phyloP scores from a whole-genome alignment of 2,113 vertebrate species.

The Casuarius casuarius region DNA sequence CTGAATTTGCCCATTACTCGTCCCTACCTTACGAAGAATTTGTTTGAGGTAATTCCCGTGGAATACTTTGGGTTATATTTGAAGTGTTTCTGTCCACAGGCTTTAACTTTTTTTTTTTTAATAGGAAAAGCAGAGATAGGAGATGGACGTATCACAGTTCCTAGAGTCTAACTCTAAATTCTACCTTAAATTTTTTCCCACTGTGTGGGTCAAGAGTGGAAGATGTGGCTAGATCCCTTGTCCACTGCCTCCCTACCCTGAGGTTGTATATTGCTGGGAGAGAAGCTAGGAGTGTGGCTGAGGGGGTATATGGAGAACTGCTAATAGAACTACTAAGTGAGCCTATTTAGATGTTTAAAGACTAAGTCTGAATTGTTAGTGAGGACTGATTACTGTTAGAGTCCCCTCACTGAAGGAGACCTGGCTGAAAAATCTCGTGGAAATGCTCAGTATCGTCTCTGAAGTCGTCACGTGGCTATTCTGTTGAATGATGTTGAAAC shows the following conservation, averaged over 20 bases:
- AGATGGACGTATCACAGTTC: neutral
- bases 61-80: neutral
- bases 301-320: neutral
- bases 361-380: neutral
- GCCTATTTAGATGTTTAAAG: neutral
- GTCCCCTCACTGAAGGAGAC: neutral
- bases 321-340: neutral
- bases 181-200: neutral
- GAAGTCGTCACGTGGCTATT: fast-evolving
- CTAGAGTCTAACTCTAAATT: neutral
- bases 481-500: fast-evolving
- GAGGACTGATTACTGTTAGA: fast-evolving
- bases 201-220: neutral
- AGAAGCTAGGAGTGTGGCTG: fast-evolving
- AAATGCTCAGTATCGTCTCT: neutral
- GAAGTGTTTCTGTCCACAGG: neutral
- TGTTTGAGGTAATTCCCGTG: neutral
- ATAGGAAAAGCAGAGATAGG: neutral
- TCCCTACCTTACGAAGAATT: neutral
- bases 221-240: neutral
- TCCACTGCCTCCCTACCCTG: neutral
- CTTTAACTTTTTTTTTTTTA: neutral
- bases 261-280: neutral
- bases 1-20: neutral
- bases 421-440: neutral